These are phyloP conservation scores for Pogonocherus hispidulus DNA, from an alignment of 2,888 invertebrate species.

Conservation along the genomic window DNA sequence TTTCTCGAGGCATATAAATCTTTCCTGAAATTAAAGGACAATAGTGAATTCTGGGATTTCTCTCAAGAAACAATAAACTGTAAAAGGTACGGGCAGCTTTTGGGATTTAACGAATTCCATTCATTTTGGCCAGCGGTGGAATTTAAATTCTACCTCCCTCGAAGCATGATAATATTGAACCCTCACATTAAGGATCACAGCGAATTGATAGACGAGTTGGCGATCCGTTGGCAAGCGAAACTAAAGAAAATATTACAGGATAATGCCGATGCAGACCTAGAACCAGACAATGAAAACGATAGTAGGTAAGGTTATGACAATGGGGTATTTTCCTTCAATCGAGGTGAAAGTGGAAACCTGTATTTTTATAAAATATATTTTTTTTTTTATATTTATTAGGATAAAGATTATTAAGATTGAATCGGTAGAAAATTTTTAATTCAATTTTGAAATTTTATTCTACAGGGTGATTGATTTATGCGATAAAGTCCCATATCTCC, in stretches of 20 bases:
- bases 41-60: constrained; percentile 23
- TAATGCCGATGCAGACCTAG: constrained; percentile 35
- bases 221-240: constrained; percentile 66
- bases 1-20: constrained; percentile 49
- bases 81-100: constrained; percentile 52
- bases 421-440: no score
- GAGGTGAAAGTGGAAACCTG: no score
- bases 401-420: no score
- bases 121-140: constrained; percentile 38
- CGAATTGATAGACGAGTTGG: constrained; percentile 63
- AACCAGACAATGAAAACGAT: constrained; percentile 35
- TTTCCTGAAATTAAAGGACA: constrained; percentile 37
- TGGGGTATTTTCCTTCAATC: no score
- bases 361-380: no score
- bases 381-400: no score
- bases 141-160: constrained; percentile 71
- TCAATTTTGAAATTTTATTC: no score
- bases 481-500: no score
- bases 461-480: no score
- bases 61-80: constrained; percentile 18
- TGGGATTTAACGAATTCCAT: constrained; percentile 53
- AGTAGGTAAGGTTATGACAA: no score
- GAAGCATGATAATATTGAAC: constrained; percentile 72
- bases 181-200: constrained; percentile 70
- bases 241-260: constrained; percentile 45